These are phyloP conservation scores for Botrylloides violaceus DNA, from an alignment of 23 tunicate genomes.

Conservation along the genomic window DNA sequence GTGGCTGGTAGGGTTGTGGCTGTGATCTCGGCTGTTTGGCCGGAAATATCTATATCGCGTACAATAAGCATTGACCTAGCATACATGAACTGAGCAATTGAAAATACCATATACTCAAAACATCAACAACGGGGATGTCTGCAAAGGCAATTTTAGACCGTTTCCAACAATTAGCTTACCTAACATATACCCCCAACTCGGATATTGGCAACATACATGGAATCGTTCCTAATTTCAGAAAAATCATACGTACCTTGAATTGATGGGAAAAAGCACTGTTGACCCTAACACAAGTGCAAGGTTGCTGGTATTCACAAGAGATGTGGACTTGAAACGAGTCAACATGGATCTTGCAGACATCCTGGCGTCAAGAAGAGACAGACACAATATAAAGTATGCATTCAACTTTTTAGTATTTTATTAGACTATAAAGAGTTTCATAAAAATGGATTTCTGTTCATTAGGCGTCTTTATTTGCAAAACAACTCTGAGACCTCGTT, in stretches of 20 bases:
- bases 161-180: no score
- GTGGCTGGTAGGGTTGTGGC: no score
- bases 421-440: neutral
- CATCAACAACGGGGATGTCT: no score
- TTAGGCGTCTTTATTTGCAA: no score
- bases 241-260: constrained; percentile 76
- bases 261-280: constrained; percentile 36
- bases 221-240: constrained; percentile 30
- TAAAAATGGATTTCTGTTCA: no score
- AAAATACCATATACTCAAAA: no score
- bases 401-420: neutral
- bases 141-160: no score
- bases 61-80: no score
- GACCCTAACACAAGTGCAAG: constrained; percentile 37
- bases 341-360: constrained; percentile 15
- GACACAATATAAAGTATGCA: constrained; percentile 35
- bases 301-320: constrained; percentile 46
- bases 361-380: neutral
- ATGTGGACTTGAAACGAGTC: constrained; percentile 35
- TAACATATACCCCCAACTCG: neutral
- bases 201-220: no score
- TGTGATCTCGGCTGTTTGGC: no score
- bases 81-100: no score
- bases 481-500: constrained; percentile 28
- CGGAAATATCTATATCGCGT: no score